phyloP scores from a whole-genome alignment of 2,888 invertebrate genomes.

The Lottia scabra region DNA sequence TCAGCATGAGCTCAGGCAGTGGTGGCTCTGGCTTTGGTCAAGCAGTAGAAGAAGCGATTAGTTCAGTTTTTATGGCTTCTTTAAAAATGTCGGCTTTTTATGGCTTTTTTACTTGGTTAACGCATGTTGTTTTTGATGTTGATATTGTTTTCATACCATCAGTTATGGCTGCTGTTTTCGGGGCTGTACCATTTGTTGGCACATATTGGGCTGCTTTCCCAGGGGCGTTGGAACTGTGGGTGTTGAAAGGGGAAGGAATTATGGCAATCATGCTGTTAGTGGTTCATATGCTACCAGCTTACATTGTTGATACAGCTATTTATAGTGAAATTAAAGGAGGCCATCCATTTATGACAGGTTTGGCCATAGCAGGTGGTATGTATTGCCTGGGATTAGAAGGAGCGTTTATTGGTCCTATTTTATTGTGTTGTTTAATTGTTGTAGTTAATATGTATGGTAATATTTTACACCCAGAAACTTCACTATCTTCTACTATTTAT shows the following conservation, averaged over 20 bases:
- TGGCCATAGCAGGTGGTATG: constrained; percentile 97
- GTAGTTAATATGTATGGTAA: constrained; percentile 72
- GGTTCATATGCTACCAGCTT: constrained; percentile 89
- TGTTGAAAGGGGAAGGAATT: constrained; percentile 86
- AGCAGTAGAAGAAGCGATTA: constrained; percentile 73
- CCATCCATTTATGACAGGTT: constrained; percentile 95
- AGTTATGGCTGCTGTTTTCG: constrained; percentile 90
- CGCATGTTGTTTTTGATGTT: constrained; percentile 92
- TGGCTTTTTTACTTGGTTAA: constrained; percentile 97
- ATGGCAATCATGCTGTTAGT: constrained; percentile 85
- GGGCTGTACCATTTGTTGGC: constrained; percentile 95
- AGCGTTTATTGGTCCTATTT: constrained; percentile 94
- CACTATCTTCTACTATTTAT: constrained; percentile 22
- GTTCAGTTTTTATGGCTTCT: constrained; percentile 95
- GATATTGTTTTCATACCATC: constrained; percentile 96
- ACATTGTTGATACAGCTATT: constrained; percentile 93
- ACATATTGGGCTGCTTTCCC: constrained; percentile 96
- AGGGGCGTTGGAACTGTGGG: constrained; percentile 94
- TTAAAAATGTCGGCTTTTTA: constrained; percentile 98
- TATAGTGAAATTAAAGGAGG: constrained; percentile 98
- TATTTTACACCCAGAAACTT: constrained; percentile 56
- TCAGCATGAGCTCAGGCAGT: constrained; percentile 76
- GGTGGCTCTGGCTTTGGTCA: constrained; percentile 58
- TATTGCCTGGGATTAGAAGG: constrained; percentile 97
- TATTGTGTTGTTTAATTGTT: constrained; percentile 94